Conservation (phyloP, 2,797 vertebrate species). For the Sebastes taczanowskii region DNA sequence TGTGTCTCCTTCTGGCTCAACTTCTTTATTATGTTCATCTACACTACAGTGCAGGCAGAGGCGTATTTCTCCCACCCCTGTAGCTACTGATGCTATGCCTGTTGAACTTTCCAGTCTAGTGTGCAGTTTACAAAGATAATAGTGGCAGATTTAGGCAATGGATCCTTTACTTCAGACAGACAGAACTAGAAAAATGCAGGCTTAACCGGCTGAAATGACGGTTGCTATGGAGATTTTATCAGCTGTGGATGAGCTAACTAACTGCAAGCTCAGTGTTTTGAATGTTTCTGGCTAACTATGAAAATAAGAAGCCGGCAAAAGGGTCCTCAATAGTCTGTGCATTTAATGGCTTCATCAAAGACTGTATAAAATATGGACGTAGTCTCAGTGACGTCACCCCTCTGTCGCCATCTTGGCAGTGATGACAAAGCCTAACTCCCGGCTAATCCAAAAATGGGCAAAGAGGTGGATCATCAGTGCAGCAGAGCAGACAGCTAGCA, state of each 20-base stretch:
- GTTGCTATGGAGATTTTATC: not conserved
- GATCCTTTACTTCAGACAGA: not conserved
- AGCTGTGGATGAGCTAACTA: not conserved
- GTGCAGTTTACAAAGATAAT: not conserved
- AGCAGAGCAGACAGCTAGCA: too few species aligned
- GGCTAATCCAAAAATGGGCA: too few species aligned
- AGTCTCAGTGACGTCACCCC: too few species aligned
- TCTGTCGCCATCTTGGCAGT: too few species aligned
- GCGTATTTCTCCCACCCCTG: not conserved
- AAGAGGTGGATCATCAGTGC: too few species aligned
- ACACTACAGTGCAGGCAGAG: not conserved
- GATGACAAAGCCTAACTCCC: too few species aligned
- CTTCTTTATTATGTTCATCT: not conserved
- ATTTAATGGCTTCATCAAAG: not conserved
- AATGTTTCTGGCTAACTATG: not conserved
- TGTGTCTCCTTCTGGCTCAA: not conserved
- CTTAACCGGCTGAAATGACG: not conserved
- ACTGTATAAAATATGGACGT: too few species aligned
- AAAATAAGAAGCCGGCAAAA: not conserved
- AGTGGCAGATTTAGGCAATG: not conserved
- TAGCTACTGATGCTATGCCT: not conserved
- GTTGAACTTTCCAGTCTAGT: not conserved
- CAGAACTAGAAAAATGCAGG: not conserved
- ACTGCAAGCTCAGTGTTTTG: not conserved
- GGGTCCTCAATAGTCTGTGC: not conserved